Base-by-base conservation (phyloP, 1,140 invertebrate species). In the Augochlora pura region DNA sequence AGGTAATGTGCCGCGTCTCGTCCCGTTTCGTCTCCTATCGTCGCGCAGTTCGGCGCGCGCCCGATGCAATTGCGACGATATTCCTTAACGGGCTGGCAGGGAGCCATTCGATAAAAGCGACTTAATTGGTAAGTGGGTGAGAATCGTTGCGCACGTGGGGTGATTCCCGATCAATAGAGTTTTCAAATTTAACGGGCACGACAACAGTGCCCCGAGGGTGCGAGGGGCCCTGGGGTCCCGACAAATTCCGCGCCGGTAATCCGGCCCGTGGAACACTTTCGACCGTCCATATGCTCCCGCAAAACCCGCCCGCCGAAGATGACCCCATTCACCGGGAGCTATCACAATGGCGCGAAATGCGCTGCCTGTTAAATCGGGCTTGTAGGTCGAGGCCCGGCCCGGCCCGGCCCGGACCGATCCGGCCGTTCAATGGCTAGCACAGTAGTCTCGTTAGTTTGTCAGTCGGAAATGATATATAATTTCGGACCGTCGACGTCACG, bases 381-480 rank as follows among this genome's bases (percentile, higher is more conserved):
- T 62, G 63, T 62, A 66, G 84, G 68, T 72, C 66, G 73, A 46
- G 75, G n/a, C 49, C 16, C 18, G 18, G 16, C 49, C 16, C 18
- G 14, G 14, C 8, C 52, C 14, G 21, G 74, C 14, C 60, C 18
- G 18, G 16, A 16, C 16, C 18, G 14, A 12, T n/a, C 52, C 14
- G 21, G 74, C 14, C 60, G 63, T 79, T 86, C 74, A 86, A 86
- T 85, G 75, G 71, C 42, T 46, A 46, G 42, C 52, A 79, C 60
- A 59, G 60, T 9, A 21, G 21, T 68, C 83, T 86, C 84, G 83
- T 86, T 85, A 85, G 75, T 70, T 70, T 82, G 83, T 86, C 84
- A 81, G 75, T 86, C 71, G 69, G 66, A 68, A 79, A 82, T 82
- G 84, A 86, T 86, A 81, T 82, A 85, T 79, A 82, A 85, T 86